Conservation (phyloP, 53 echinoderm and acorn worm species). For the Hippasteria phrygiana region DNA sequence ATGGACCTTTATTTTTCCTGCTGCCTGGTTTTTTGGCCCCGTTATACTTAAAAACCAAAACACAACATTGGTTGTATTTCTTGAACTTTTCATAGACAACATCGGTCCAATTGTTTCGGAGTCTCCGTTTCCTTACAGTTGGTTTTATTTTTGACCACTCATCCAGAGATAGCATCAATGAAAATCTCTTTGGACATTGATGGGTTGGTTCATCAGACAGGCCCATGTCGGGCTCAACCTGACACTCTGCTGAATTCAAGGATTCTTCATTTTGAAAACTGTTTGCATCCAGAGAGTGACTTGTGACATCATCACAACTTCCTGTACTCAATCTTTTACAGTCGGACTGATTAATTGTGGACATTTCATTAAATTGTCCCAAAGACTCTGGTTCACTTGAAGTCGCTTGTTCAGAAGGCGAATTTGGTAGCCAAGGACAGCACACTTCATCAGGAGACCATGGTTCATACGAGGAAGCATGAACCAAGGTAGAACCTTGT, state of each 20-base stretch:
- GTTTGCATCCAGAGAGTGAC: too few relatives aligned
- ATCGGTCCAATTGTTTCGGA: conserved; percentile 52
- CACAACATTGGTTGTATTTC: not conserved
- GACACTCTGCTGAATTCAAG: not conserved
- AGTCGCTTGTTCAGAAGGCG: too few relatives aligned
- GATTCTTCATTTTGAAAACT: not conserved
- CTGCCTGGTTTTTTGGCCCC: conserved; percentile 21
- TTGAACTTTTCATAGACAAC: conserved; percentile 4
- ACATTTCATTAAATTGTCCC: too few relatives aligned
- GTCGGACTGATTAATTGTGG: too few relatives aligned
- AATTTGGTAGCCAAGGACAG: too few relatives aligned
- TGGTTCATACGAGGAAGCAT: too few relatives aligned
- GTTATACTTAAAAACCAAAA: conserved; percentile 47
- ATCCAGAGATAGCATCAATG: not conserved
- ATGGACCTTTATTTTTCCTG: conserved; percentile 9
- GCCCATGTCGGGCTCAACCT: not conserved
- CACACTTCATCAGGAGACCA: too few relatives aligned
- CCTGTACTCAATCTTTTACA: too few relatives aligned
- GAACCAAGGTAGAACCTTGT: too few relatives aligned
- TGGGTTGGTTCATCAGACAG: not conserved
- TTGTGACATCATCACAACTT: too few relatives aligned
- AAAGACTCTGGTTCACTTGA: too few relatives aligned
- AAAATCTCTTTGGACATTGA: conserved; percentile 12
- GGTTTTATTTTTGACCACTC: conserved; percentile 41
- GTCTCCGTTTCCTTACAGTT: not conserved